Evolutionary conservation across 2,888 invertebrate genomes (phyloP), one percentile per base, ranked within the genome.

Genomic region (Ernsta delagoae): DNA sequence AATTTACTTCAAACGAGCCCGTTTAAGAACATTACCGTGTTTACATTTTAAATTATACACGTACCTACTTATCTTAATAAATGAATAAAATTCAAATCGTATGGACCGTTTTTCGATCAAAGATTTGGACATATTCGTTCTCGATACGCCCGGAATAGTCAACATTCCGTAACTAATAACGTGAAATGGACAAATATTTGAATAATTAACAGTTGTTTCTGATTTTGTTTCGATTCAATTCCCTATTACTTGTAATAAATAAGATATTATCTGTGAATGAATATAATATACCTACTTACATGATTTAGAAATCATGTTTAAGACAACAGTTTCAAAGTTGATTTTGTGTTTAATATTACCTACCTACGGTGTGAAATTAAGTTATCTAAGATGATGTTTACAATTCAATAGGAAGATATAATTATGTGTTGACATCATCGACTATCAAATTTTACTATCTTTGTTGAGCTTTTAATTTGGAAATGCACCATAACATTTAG

Each of bases 1-100:
- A 72, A 73, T 74, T 74, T 72, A 61, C 73, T 71, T 66, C 59
- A 72, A 76, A 77, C 77, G 74, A 72, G 73, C 71, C 71, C 68
- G 76, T 77, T 78, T 77, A 74, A 71, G 70, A 70, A 66, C 66
- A 77, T 77, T 77, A 77, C 73, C 68, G 60, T 75, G 73, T 76
- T 75, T 71, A 73, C 76, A 72, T 76, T 76, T 68, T 70, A 72
- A 72, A 73, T 74, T 70, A 70, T 62, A 31, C 66, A 73, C n/a
- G n/a, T 61, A 48, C 31, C 48, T 41, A 68, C 50, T 57, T 62
- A 68, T 72, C 73, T 71, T 71, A 70, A 70, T 73, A 68, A 66
- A 73, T 59, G 71, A 73, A 73, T 65, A 73, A 76, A 73, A 73
- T 72, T 75, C 65, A 68, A 69, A 75, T 73, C 70, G 67, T 60